Base-by-base conservation (phyloP, 2,113 vertebrate genomes). In the Genyomyrus donnyi region DNA sequence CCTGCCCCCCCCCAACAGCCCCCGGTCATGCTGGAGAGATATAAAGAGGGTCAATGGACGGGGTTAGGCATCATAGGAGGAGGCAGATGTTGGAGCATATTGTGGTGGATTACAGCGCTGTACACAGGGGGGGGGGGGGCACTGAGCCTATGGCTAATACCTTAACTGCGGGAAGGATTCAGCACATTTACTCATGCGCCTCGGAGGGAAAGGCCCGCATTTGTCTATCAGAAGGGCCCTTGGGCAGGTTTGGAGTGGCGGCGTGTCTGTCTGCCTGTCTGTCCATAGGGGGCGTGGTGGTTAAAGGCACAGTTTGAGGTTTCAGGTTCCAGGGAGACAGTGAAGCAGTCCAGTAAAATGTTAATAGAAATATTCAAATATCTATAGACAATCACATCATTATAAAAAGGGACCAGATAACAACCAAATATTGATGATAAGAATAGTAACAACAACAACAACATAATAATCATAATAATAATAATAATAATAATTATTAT, bases 61-160 rank as follows among this genome's bases (percentile, higher is more conserved):
- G 94, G 97, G 96, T 97, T 93, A 90, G 95, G 94, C 96, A 96
- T 99, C 97, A 97, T 96, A 96, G 93, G 96, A 96, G 94, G 96
- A 97, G 96, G 96, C 98, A 98, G 97, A 98, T 98, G 97, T 97
- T 97, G 92, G 94, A 98, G 95, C 97, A 98, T 97, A 98, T 97
- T 98, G 97, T 95, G 94, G 95, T 92, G 94, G 97, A 96, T 96
- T 96, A 96, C 93, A 93, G 90, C 94, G 93, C 91, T 80, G 93
- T 94, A 94, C 94, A 93, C 91, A 93, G 95, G 93, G 95, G 94
- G 93, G 89, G 90, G 91, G 91, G 89, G 89, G 92, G 92, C 53
- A 86, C 35, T 88, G 90, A 80, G 77, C 24, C 74, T 58, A 46
- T 89, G 50, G 87, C 45, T 89, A 89, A 89, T 89, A 84, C 90